Evolutionary conservation across 2,113 vertebrate genomes (phyloP).

Genomic region (Siniperca chuatsi): DNA sequence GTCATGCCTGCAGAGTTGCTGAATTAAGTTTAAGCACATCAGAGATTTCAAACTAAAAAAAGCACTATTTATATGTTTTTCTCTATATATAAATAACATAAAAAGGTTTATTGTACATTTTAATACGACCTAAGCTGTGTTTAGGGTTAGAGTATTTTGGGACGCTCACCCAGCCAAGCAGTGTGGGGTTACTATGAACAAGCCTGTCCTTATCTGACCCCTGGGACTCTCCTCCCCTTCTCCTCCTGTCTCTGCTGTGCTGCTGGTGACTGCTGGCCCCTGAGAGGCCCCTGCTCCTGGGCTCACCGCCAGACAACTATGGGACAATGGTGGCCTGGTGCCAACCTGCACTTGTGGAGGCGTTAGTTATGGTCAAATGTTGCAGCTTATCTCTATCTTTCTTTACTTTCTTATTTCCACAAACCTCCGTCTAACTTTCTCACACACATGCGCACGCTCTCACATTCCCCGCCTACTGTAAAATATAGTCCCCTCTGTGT

Average conservation of each 20-base stretch:
- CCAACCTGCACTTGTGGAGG: conserved; percentile 9
- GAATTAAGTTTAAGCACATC: background rate
- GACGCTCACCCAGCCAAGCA: background rate
- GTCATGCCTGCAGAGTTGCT: background rate
- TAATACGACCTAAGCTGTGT: background rate
- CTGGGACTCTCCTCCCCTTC: conserved; percentile 10
- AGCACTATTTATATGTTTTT: background rate
- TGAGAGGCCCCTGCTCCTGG: background rate
- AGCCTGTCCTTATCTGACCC: conserved; percentile 62
- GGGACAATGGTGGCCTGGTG: background rate
- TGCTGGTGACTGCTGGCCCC: background rate
- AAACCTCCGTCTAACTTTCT: background rate
- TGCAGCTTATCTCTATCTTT: background rate
- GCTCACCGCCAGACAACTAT: conserved; percentile 8
- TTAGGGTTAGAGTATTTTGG: background rate
- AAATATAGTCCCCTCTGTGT: background rate
- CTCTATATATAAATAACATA: background rate
- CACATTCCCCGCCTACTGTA: background rate
- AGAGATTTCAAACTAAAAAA: background rate
- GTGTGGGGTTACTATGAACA: conserved; percentile 9
- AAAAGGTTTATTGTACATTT: background rate
- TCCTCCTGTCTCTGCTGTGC: background rate
- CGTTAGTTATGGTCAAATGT: background rate
- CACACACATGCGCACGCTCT: background rate
- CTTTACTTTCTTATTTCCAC: background rate